Conservation (phyloP, 2,113 vertebrate species). For the Brachionichthys hirsutus region DNA sequence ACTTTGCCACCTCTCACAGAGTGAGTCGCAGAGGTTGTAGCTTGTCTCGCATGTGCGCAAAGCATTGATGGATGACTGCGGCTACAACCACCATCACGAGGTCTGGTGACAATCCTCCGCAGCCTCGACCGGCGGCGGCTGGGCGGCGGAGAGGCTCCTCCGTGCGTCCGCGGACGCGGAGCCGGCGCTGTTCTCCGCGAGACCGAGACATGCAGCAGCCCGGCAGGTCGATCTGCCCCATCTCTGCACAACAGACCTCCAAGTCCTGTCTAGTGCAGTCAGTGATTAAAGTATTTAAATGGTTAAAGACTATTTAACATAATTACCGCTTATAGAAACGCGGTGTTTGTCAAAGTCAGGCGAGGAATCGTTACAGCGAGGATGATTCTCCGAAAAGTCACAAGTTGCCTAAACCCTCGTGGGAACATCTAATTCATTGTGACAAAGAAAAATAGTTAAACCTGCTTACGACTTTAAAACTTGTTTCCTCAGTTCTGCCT, state of each 20-base stretch:
- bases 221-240: background rate
- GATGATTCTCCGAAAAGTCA: too few species aligned
- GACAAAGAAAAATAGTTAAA: too few species aligned
- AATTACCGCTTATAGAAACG: background rate
- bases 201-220: conserved; percentile 6
- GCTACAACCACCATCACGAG: background rate
- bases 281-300: too few species aligned
- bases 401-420: too few species aligned
- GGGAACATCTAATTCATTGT: too few species aligned
- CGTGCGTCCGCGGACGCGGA: background rate
- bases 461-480: too few species aligned
- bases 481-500: background rate
- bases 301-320: too few species aligned
- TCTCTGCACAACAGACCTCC: background rate
- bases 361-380: too few species aligned
- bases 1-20: too few species aligned
- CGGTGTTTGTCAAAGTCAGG: background rate
- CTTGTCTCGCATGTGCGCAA: too few species aligned
- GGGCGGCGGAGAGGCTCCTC: background rate
- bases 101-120: background rate
- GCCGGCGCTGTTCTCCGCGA: background rate
- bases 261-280: background rate
- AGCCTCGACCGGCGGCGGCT: background rate
- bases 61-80: background rate
- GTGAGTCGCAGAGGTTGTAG: too few species aligned